Conservation (phyloP, 2,797 vertebrate genomes). For the Ptychadena robeensis region DNA sequence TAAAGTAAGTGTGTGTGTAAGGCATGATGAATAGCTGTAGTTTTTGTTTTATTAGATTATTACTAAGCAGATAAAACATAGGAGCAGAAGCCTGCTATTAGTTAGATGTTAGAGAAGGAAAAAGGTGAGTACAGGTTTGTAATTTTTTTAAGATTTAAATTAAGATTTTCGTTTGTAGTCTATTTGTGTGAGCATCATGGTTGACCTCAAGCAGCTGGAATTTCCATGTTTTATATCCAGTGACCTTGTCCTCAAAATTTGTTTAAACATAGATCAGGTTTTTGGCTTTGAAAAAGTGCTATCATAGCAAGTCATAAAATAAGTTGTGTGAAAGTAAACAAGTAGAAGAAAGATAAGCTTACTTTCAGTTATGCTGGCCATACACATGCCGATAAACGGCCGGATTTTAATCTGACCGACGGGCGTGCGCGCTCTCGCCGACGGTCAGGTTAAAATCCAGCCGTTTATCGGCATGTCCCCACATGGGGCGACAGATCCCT, state of each 20-base stretch:
- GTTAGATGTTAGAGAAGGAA: neutral
- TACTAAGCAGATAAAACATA: neutral
- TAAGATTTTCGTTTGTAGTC: neutral
- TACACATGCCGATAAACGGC: no score
- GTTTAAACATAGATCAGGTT: slow-evolving; percentile 3
- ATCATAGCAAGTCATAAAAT: neutral
- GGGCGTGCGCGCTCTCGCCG: no score
- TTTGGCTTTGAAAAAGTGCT: neutral
- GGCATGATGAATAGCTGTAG: slow-evolving; percentile 24
- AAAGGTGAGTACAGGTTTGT: neutral
- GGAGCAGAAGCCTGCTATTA: neutral
- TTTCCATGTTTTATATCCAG: neutral
- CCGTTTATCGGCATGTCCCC: no score
- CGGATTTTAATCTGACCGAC: no score
- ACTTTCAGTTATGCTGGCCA: no score
- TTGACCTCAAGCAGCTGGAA: slow-evolving; percentile 13
- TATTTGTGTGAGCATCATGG: neutral
- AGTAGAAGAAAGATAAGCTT: no score
- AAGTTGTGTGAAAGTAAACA: neutral
- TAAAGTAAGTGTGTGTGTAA: neutral
- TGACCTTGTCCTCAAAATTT: slow-evolving; percentile 3
- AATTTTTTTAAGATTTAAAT: neutral
- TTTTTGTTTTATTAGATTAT: slow-evolving; percentile 7
- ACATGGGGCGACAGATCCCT: no score
- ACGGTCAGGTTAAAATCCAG: no score